Evolutionary conservation across 2,797 vertebrate genomes (phyloP).

Genomic region (Lutra lutra): DNA sequence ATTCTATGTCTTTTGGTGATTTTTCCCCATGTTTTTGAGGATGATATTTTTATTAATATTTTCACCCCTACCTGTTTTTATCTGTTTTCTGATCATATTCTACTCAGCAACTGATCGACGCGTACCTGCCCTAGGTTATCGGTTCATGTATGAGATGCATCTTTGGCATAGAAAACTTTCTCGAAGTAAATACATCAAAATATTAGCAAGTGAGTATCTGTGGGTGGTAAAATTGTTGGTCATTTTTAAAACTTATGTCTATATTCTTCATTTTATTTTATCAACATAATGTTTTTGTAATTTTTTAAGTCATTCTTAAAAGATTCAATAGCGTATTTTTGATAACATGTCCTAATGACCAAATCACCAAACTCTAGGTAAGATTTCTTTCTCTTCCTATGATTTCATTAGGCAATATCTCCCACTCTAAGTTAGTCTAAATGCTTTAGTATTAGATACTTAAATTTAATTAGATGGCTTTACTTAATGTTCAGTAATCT

Average conservation of each 20-base stretch:
- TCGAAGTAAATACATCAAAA: neutral
- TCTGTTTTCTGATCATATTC: constrained; percentile 8
- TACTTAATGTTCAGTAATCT: constrained; percentile 37
- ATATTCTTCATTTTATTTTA: neutral
- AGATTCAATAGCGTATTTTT: neutral
- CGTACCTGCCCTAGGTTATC: neutral
- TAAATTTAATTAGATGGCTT: constrained; percentile 14
- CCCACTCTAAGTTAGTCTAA: constrained; percentile 42
- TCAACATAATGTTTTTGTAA: constrained; percentile 16
- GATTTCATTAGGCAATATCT: neutral
- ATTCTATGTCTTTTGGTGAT: neutral
- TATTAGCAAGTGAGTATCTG: neutral
- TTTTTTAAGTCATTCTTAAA: neutral
- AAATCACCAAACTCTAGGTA: neutral
- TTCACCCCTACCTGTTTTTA: neutral
- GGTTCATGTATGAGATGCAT: neutral
- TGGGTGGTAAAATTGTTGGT: neutral
- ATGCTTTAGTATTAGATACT: constrained; percentile 41
- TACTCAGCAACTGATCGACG: neutral
- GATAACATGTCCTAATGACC: neutral
- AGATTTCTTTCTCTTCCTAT: constrained; percentile 10
- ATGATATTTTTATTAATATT: neutral
- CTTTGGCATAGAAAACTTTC: neutral
- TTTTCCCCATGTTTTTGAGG: neutral
- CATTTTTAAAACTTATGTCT: neutral